Percentiles rank a stretch among this genome's conserved stretches.
phyloP scores from a whole-genome alignment of 2,888 invertebrate genomes.

The Lymantria dispar region DNA sequence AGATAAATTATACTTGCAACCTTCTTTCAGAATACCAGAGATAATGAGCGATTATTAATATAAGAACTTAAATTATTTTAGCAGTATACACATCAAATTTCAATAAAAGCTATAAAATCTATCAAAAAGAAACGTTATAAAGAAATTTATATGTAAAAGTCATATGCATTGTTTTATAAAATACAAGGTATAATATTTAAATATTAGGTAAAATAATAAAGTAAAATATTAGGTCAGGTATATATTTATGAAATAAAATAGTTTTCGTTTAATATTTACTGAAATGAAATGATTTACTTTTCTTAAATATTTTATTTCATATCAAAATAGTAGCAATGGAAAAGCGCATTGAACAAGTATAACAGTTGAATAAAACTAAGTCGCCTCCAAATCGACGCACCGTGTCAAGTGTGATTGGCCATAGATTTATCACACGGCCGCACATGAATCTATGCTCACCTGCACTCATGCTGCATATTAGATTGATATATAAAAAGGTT shows the following conservation, averaged over 20 bases:
- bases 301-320: background rate
- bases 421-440: conserved; percentile 31
- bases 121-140: no score
- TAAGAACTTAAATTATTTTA: background rate
- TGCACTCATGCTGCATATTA: conserved; percentile 10
- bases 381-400: conserved; percentile 7
- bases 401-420: conserved; percentile 15
- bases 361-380: conserved; percentile 10
- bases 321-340: conserved; percentile 1
- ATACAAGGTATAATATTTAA: no score
- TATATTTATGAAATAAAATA: no score
- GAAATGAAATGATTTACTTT: no score
- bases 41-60: background rate
- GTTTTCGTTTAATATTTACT: no score
- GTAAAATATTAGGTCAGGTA: no score
- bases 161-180: no score
- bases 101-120: no score
- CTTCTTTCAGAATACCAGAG: background rate
- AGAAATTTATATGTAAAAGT: no score
- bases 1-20: background rate
- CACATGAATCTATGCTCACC: conserved; percentile 14
- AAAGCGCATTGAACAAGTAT: conserved; percentile 2
- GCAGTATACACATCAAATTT: no score
- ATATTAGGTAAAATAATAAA: no score
- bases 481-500: conserved; percentile 5